A percentile compares a stretch with the other conserved stretches of the same genome.
Conservation (phyloP, 2,113 vertebrate species). For the Pseudorhombus dupliciocellatus region DNA sequence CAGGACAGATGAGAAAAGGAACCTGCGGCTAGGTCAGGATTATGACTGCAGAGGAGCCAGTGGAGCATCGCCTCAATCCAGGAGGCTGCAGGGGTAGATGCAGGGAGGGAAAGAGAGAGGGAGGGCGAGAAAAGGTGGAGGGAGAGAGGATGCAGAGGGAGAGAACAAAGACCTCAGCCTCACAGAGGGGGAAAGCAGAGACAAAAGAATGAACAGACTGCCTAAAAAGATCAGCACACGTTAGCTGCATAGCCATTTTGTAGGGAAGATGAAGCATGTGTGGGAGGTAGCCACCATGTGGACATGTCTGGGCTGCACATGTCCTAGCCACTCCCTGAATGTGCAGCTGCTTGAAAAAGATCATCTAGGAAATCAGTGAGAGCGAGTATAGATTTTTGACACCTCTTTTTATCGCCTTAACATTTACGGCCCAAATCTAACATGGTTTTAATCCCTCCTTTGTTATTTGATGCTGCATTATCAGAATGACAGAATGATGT, state of each 20-base stretch:
- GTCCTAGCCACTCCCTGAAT: slow-evolving; percentile 67
- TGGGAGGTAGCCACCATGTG: slow-evolving; percentile 50
- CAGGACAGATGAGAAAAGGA: slow-evolving; percentile 43
- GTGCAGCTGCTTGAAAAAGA: slow-evolving; percentile 10
- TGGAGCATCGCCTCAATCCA: slow-evolving; percentile 40
- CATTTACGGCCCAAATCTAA: background rate
- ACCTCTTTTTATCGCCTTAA: background rate
- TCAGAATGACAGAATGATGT: background rate
- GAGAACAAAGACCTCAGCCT: slow-evolving; percentile 69
- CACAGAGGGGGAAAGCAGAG: slow-evolving; percentile 19
- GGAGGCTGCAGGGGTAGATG: slow-evolving; percentile 63
- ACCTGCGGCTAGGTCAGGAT: slow-evolving; percentile 56
- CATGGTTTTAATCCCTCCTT: background rate
- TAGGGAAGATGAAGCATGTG: slow-evolving; percentile 43
- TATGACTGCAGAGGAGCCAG: slow-evolving; percentile 65
- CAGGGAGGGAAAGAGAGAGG: slow-evolving; percentile 27
- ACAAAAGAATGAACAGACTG: slow-evolving; percentile 48
- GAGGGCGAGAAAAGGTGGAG: slow-evolving; percentile 15
- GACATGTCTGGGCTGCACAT: slow-evolving; percentile 41
- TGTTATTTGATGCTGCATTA: background rate
- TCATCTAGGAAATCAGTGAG: slow-evolving; percentile 2
- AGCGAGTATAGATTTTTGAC: background rate
- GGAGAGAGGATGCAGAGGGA: slow-evolving; percentile 38
- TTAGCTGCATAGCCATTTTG: slow-evolving; percentile 32
- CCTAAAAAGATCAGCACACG: slow-evolving; percentile 38